A percentile compares a stretch with the other conserved stretches of the same genome.
These are phyloP conservation scores for Lota lota DNA, from an alignment of 2,113 vertebrate genomes.

Conservation along the genomic window DNA sequence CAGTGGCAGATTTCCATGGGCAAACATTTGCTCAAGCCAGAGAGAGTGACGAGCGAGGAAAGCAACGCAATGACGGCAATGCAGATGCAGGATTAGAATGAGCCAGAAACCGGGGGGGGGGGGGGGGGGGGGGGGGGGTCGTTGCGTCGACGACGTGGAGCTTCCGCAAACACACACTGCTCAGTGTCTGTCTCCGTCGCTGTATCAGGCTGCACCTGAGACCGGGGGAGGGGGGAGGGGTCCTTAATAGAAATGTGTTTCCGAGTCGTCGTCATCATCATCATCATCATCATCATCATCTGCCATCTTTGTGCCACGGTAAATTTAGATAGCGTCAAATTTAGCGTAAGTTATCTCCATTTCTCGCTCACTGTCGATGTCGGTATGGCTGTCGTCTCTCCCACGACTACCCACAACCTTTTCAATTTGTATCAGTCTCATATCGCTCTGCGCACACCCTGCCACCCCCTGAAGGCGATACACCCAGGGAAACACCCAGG, in stretches of 20 bases:
- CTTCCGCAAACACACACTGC: too few species aligned
- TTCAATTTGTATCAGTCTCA: constrained; percentile 43
- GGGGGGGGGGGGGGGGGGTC: too few species aligned
- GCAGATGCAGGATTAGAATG: not conserved
- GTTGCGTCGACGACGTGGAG: too few species aligned
- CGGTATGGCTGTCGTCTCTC: constrained; percentile 17
- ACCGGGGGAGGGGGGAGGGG: too few species aligned
- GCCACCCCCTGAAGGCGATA: constrained; percentile 35
- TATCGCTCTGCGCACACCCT: constrained; percentile 10
- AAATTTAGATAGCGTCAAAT: constrained; percentile 31
- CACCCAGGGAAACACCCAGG: constrained; percentile 72
- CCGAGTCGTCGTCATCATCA: constrained; percentile 12
- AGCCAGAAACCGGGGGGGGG: constrained; percentile 42
- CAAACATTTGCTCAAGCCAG: constrained; percentile 68
- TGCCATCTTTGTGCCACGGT: constrained; percentile 11
- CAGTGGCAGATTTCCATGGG: constrained; percentile 51
- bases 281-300: not conserved
- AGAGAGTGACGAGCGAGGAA: constrained; percentile 28
- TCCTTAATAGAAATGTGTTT: constrained; percentile 34
- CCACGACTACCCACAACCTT: constrained; percentile 26
- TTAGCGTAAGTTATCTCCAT: constrained; percentile 27
- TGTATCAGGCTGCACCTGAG: too few species aligned
- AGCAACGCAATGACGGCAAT: too few species aligned
- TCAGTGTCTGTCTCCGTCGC: too few species aligned
- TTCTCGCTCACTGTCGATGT: constrained; percentile 21